A percentile compares a stretch with the other conserved stretches of the same genome.
Evolutionary conservation across 2,797 vertebrate species (phyloP).

Genomic region (Gadopsis marmoratus): DNA sequence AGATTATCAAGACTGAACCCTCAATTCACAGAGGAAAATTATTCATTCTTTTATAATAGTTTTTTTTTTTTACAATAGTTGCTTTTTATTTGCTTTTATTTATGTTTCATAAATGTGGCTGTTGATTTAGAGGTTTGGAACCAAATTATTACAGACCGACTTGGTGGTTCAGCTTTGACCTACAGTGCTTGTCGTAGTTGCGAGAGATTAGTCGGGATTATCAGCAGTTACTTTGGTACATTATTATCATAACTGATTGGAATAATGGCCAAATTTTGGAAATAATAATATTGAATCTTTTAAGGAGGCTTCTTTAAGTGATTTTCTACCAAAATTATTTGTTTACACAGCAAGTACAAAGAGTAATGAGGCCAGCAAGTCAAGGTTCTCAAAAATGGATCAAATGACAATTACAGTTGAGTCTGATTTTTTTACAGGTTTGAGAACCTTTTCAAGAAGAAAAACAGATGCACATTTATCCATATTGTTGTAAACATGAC

Average conservation of each 20-base stretch:
- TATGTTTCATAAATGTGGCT: neutral
- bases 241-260: neutral
- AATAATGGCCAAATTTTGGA: neutral
- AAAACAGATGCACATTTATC: neutral
- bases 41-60: no score
- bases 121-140: no score
- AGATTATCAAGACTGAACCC: neutral
- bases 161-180: neutral
- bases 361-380: no score
- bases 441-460: neutral
- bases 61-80: no score
- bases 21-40: neutral
- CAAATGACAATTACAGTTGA: neutral
- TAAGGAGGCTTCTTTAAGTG: neutral
- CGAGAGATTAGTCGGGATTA: no score
- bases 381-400: neutral
- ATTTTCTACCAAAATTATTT: neutral
- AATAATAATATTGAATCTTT: neutral
- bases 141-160: no score
- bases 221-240: no score
- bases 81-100: no score
- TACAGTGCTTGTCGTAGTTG: neutral
- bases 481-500: constrained; percentile 10
- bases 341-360: neutral
- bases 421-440: neutral